Base-by-base conservation (phyloP, 2,888 invertebrate genomes). In the Yponomeuta evonymella region DNA sequence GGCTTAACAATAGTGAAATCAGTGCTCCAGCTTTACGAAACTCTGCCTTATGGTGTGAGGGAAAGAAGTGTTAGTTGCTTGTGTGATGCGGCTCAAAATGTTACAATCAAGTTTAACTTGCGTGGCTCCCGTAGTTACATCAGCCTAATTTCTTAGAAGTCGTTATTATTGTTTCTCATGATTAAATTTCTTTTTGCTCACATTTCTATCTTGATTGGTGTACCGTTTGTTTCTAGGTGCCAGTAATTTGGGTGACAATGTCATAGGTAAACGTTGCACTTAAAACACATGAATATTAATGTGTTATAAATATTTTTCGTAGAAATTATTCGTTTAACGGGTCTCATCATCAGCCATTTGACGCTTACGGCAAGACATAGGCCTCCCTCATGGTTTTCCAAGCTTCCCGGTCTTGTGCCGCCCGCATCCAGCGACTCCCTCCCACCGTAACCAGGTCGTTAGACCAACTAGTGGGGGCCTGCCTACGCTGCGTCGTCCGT, bases 131-230 rank as follows among this genome's bases (percentile, higher is more conserved):
- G 91, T 88, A 90, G 86, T 92, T 92, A 92, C 90, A 82, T 83
- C 83, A 83, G 48, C 86, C 89, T 89, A 89, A 89, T 90, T 91
- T 91, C 88, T 89, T 80, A 87, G 90, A 86, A 87, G 85, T 87
- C 86, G 81, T 88, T 87, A 91, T 90, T 90, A 90, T 90, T 91
- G 90, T 92, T 92, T 92, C 92, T 89, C 90, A 90, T 92, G 89
- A 91, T 91, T 92, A 90, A 91, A 88, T 91, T 91, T 90, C 89
- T 91, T 91, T 69, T 89, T 87, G 87, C 85, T 82, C 77, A 88
- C 88, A 88, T 86, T 89, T 79, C 82, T 85, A 84, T 85, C 83
- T 86, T 80, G 84, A 80, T 67, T 10, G 81, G 81, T 84, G 82
- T 84, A 81, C 79, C 81, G 81, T 85, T 87, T 84, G 81, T 84